Conservation (phyloP, 1,140 invertebrate species). For the Scaptomyza pallida region DNA sequence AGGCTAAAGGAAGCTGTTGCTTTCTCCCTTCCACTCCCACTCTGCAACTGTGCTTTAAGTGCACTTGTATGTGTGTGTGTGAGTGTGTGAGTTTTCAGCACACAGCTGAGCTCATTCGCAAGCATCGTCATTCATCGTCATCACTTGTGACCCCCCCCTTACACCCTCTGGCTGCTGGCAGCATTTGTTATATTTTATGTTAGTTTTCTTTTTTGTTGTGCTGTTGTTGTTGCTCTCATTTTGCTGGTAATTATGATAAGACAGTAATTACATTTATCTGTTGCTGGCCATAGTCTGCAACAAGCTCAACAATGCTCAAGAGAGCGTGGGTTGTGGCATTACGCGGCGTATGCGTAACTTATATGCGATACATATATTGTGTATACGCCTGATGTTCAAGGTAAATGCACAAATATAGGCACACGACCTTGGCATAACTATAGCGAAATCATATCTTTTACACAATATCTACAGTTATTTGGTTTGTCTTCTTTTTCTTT, state of each 20-base stretch:
- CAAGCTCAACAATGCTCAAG: conserved; percentile 36
- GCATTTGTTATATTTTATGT: conserved; percentile 26
- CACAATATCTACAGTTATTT: conserved; percentile 1
- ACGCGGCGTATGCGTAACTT: conserved; percentile 70
- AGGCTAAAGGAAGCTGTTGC: conserved; percentile 43
- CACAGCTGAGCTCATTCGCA: conserved; percentile 50
- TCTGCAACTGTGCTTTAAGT: conserved; percentile 13
- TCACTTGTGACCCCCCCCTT: conserved; percentile 31
- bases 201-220: conserved; percentile 36
- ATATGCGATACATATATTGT: conserved; percentile 48
- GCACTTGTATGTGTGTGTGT: conserved; percentile 33
- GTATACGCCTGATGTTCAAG: conserved; percentile 64
- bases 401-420: conserved; percentile 35
- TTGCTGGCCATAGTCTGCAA: conserved; percentile 54
- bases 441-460: not conserved
- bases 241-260: conserved; percentile 76
- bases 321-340: conserved; percentile 36
- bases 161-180: not conserved
- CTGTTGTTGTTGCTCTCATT: conserved; percentile 38
- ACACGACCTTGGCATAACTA: conserved; percentile 34
- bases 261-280: conserved; percentile 81
- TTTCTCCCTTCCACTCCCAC: conserved; percentile 17
- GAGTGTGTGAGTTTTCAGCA: conserved; percentile 13
- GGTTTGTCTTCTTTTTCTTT: conserved; percentile 10
- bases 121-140: conserved; percentile 66